phyloP scores from a whole-genome alignment of 2,113 vertebrate genomes.

The Trematocara marginatum region DNA sequence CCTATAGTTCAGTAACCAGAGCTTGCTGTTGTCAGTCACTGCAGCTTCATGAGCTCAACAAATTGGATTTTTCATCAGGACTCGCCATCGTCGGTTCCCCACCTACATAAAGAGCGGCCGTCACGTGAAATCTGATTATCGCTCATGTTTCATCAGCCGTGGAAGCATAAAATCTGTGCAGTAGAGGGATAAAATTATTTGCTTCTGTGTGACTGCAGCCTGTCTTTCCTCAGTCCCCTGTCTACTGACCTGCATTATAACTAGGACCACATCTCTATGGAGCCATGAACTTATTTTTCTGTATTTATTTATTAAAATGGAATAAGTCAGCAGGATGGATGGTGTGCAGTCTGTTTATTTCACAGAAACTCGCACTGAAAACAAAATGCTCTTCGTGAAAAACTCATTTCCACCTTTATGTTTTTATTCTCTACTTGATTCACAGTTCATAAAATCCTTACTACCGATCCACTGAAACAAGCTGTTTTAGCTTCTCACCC shows the following conservation, averaged over 20 bases:
- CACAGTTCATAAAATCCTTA: fast-evolving
- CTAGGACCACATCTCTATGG: slow-evolving; percentile 56
- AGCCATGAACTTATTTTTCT: slow-evolving; percentile 75
- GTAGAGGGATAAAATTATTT: slow-evolving; percentile 13
- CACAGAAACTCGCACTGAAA: neutral
- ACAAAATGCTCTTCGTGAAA: neutral
- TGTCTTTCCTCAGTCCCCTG: slow-evolving; percentile 28
- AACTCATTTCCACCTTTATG: fast-evolving
- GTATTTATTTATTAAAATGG: slow-evolving; percentile 77
- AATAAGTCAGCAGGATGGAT: slow-evolving; percentile 20
- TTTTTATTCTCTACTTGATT: neutral
- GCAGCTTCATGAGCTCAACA: neutral
- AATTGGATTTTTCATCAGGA: neutral
- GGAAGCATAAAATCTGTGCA: slow-evolving; percentile 20
- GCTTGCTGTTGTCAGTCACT: neutral
- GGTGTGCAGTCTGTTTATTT: slow-evolving; percentile 9
- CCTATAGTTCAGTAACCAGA: neutral
- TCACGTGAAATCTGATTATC: slow-evolving; percentile 23
- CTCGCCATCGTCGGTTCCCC: neutral
- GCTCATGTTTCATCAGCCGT: neutral
- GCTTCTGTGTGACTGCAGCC: slow-evolving; percentile 31
- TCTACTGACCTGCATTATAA: slow-evolving; percentile 61
- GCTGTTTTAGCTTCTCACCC: neutral
- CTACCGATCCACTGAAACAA: neutral
- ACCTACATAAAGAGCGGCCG: neutral